Evolutionary conservation across 2,113 vertebrate genomes (phyloP), one percentile per base, ranked within the genome.

Genomic region (Morphnarchus princeps): DNA sequence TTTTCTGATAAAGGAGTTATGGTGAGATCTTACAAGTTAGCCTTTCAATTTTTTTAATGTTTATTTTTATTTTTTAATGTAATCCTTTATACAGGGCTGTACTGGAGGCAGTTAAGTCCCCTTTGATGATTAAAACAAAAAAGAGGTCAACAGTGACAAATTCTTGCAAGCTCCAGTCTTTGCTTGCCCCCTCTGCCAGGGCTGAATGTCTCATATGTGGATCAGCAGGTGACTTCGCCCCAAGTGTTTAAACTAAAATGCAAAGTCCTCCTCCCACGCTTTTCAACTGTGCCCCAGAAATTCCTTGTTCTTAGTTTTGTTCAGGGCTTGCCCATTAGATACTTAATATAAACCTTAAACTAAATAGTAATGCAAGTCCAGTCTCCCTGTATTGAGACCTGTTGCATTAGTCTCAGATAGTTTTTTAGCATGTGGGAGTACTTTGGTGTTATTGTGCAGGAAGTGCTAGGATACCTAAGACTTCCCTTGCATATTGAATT

Each of bases 131-230:
- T 82, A 65, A 69, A 93, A 52, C 18, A 36, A 55, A 61, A 73
- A 59, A 20, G 77, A 82, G 19, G 43, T 40, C 25, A 42, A 29
- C 31, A 34, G 67, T 88, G 34, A 36, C 25, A 61, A 55, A 50
- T 66, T 40, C 32, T 71, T 77, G n/a, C 36, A 65, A 88, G 13
- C 17, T 28, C 28, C 24, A 40, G 43, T 28, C 32, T 90, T 82
- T 38, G n/a, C 9, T 90, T 70, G 7, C 6, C 26, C 11, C 6
- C 29, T 78, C 25, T 72, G 32, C 40, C n/a, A 18, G 58, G 42
- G 32, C 40, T 2, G 0, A 76, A 9, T 24, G 28, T 82, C 32
- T 89, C 45, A 6, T 7, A 26, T 0, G 1, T 42, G 22, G 34
- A 32, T 65, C 38, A 38, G 49, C 42, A 63, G 31, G 32, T 83